Base-by-base conservation (phyloP, 2,797 vertebrate species). In the Phyllotis vaccarum region DNA sequence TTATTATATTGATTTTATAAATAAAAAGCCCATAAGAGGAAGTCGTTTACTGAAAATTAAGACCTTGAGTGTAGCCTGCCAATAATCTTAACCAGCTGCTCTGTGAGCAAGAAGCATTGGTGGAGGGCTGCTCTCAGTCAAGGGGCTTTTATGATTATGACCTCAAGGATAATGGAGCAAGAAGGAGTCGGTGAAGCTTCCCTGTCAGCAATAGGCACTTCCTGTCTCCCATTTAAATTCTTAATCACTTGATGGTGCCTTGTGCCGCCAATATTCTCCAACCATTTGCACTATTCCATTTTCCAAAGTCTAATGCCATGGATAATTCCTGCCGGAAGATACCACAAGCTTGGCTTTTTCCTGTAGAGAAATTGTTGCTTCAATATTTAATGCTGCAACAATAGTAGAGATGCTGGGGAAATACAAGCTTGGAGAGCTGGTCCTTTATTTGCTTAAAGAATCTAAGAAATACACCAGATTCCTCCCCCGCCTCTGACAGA, bases 171-270 rank as follows among this genome's bases (percentile, higher is more conserved):
- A 97, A 95, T 90, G 90, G 92, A 80, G n/a, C 10, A 0, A 58
- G 62, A 0, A 58, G 62, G 68, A 86, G 89, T 72, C 62, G 24
- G 66, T 27, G 4, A 58, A 92, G 81, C 91, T 8, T 90, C 43
- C 75, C 74, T 60, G 37, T 76, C 75, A 74, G 68, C 90, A 95
- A 60, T 14, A 70, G 80, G 92, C 86, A 89, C 88, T 97, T 96
- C 95, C 95, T 97, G 95, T 88, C 92, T 91, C 58, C 58, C 62
- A 93, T 96, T 87, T 60, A 93, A 96, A 95, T 93, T 93, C 95
- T 95, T 97, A 94, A 94, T 97, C 95, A 96, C 90, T 94, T 90
- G 86, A 52, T 94, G n/a, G 9, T 49, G 83, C 74, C 90, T 91
- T 70, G 78, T 62, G 60, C 87, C 72, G 93, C 90, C 93, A 95